These are phyloP conservation scores for Syngnathus floridae DNA, from an alignment of 2,113 vertebrate genomes.

Conservation along the genomic window DNA sequence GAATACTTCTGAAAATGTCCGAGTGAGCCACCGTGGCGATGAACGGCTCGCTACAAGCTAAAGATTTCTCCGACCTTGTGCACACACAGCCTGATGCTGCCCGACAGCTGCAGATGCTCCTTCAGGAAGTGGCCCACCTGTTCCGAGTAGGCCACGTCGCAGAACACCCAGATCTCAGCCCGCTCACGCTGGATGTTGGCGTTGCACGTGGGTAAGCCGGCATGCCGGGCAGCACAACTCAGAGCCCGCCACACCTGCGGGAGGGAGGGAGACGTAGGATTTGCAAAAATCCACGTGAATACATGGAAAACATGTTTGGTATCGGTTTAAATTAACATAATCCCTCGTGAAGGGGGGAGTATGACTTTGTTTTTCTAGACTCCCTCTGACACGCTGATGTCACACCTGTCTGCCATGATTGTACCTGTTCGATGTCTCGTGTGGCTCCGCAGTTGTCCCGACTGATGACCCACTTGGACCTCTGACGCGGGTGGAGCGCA, in stretches of 20 bases:
- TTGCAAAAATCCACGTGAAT: neutral
- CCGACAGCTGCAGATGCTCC: slow-evolving; percentile 73
- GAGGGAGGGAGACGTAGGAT: neutral
- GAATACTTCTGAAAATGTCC: neutral
- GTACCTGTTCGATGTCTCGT: slow-evolving; percentile 74
- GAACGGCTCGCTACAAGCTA: slow-evolving; percentile 54
- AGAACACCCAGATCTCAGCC: slow-evolving; percentile 88
- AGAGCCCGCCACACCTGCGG: slow-evolving; percentile 73
- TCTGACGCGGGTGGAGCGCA: slow-evolving; percentile 75
- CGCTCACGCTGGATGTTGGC: slow-evolving; percentile 81
- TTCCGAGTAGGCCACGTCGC: slow-evolving; percentile 83
- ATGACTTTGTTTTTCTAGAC: no score
- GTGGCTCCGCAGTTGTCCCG: slow-evolving; percentile 63
- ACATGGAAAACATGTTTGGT: neutral
- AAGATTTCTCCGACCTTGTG: slow-evolving; percentile 76
- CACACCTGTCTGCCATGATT: neutral
- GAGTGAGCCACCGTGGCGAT: no score
- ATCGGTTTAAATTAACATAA: no score
- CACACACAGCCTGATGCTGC: slow-evolving; percentile 76
- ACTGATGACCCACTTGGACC: slow-evolving; percentile 82
- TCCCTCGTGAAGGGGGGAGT: no score
- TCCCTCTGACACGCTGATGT: neutral
- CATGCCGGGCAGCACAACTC: slow-evolving; percentile 62
- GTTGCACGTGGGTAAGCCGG: slow-evolving; percentile 81
- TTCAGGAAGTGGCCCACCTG: slow-evolving; percentile 78